Base-by-base conservation (phyloP, 2,888 invertebrate genomes). In the Agonopterix alstromeriana region DNA sequence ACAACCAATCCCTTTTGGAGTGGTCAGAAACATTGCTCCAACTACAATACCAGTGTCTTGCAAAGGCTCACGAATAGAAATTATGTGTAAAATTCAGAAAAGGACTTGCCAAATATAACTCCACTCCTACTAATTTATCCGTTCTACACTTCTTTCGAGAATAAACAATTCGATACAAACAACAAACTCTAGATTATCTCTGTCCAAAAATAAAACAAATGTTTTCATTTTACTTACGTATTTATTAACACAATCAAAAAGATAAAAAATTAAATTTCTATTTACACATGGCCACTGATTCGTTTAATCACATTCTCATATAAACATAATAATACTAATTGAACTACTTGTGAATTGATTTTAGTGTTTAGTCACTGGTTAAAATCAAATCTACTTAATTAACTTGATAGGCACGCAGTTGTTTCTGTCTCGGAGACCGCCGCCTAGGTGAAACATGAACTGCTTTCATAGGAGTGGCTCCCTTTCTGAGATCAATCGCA, bases 381-480 rank as follows among this genome's bases (percentile, higher is more conserved):
- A 42, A 42, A 42, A 42, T 11, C n/a, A 10, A 42, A n/a, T 42
- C 11, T 8, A 59, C 48, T 17, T 57, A 58, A 61, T 48, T 60
- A 55, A 58, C 59, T 65, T 60, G 62, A 35, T 60, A 62, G 12
- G 57, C 47, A 12, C 70, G 64, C 47, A 57, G 71, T 48, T 65
- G 55, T 58, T 82, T 87, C 52, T 75, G 82, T 46, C 86, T 68
- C 8, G 87, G 87, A 40, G 87, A 88, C 48, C 78, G 70, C 63
- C 85, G 72, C 64, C 84, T 77, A 9, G 86, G 84, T 48, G 87
- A 82, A 50, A 86, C 65, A 51, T 89, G 89, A 35, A 87, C 71
- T 10, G 83, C 89, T 66, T 79, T 86, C 61, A 93, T 68, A 0
- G 93, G 93, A 0, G 93, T 93, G 57, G 90, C 89, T 9, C 76